A percentile compares a stretch with the other conserved stretches of the same genome.
These are phyloP conservation scores for Mermis nigrescens DNA, from an alignment of 2,888 invertebrate species.

Conservation along the genomic window DNA sequence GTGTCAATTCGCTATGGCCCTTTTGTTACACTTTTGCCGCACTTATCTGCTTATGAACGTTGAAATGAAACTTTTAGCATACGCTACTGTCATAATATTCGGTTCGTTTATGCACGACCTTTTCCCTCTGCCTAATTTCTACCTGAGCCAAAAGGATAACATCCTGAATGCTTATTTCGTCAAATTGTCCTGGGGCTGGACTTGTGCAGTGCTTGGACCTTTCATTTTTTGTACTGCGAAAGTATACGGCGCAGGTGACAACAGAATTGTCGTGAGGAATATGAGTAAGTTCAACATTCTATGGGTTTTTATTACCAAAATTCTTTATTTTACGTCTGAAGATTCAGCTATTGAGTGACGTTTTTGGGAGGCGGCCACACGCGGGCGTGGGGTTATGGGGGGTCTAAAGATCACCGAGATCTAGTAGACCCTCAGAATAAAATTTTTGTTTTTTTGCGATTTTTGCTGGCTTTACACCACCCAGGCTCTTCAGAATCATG, in stretches of 20 bases:
- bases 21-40: not conserved
- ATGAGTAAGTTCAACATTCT: too few species aligned
- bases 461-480: too few species aligned
- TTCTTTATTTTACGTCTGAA: too few species aligned
- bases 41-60: not conserved
- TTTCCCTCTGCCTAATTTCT: not conserved
- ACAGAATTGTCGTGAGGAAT: constrained; percentile 37
- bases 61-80: not conserved
- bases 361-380: too few species aligned
- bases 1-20: not conserved
- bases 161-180: not conserved
- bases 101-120: not conserved
- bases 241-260: constrained; percentile 59
- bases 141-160: constrained; percentile 33
- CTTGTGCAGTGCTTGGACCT: not conserved
- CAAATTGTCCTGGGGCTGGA: not conserved
- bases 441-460: too few species aligned
- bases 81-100: not conserved
- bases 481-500: too few species aligned
- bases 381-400: too few species aligned
- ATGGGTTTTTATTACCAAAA: too few species aligned
- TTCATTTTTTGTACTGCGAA: not conserved
- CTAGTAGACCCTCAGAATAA: too few species aligned
- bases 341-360: too few species aligned
- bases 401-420: too few species aligned